These are phyloP conservation scores for Paramuricea clavata DNA, from an alignment of 92 coral and sea anemone genomes.

Conservation along the genomic window DNA sequence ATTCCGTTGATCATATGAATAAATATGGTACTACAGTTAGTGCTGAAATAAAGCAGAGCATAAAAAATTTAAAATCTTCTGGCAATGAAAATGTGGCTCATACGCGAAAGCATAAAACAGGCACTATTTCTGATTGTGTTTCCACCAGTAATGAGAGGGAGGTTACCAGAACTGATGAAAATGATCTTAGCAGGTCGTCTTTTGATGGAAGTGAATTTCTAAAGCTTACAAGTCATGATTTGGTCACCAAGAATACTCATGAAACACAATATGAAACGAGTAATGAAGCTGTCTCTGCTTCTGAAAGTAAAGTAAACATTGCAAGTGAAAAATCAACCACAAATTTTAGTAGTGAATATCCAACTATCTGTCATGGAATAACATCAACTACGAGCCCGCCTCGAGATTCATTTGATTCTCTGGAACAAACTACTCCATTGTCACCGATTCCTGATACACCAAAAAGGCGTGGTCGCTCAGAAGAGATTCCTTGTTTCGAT, in stretches of 20 bases:
- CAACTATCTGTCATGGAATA: background rate
- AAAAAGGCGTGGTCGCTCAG: background rate
- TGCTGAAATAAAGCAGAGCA: background rate
- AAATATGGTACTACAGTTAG: background rate
- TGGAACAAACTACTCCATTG: background rate
- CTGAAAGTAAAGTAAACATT: background rate
- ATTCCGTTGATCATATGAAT: too few species aligned
- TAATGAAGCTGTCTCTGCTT: background rate
- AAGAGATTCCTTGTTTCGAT: conserved; percentile 29
- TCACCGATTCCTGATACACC: conserved; percentile 36
- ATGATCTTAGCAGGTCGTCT: background rate
- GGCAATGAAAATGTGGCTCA: background rate
- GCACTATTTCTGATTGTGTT: background rate
- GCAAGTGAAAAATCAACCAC: background rate
- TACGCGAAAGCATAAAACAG: background rate
- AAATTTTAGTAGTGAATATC: background rate
- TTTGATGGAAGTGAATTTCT: background rate
- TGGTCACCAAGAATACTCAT: background rate
- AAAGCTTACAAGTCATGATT: background rate
- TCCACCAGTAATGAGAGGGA: background rate
- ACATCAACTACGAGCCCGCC: background rate
- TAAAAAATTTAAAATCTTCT: background rate
- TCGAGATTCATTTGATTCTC: background rate
- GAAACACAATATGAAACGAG: background rate
- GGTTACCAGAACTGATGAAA: background rate